Evolutionary conservation across 2,113 vertebrate genomes (phyloP).

Genomic region (Siphamia tubifer): DNA sequence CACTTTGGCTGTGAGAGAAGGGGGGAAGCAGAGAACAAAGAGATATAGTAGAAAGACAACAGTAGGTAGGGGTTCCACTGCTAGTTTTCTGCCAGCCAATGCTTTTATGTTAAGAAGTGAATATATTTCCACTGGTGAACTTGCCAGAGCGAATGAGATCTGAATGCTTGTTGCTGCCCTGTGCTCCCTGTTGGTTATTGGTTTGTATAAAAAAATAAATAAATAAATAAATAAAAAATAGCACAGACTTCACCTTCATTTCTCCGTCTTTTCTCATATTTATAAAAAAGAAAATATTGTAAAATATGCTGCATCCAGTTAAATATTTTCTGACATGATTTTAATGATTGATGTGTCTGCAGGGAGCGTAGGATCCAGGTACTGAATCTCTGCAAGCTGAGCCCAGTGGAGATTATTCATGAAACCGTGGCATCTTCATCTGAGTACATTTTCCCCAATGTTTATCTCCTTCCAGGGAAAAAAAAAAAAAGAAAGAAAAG

Average conservation of each 20-base stretch:
- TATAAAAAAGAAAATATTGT: neutral
- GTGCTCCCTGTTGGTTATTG: conserved; percentile 1
- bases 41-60: neutral
- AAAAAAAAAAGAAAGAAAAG: conserved; percentile 20
- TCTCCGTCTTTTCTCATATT: neutral
- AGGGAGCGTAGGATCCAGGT: neutral
- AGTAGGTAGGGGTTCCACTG: neutral
- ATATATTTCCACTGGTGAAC: conserved; percentile 18
- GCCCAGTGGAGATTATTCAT: neutral
- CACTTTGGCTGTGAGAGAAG: neutral
- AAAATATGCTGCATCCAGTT: neutral
- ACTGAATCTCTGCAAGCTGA: neutral
- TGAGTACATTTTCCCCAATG: neutral
- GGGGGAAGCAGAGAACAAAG: conserved; percentile 7
- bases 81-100: neutral
- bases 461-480: neutral
- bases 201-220: neutral
- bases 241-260: neutral
- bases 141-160: neutral
- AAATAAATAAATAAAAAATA: neutral
- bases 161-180: neutral
- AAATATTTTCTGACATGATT: conserved; percentile 16
- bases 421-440: neutral
- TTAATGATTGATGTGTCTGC: conserved; percentile 12
- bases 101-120: conserved; percentile 18